These are phyloP conservation scores for Tretioscincus oriximinensis DNA, from an alignment of 2,113 vertebrate genomes.

Conservation along the genomic window DNA sequence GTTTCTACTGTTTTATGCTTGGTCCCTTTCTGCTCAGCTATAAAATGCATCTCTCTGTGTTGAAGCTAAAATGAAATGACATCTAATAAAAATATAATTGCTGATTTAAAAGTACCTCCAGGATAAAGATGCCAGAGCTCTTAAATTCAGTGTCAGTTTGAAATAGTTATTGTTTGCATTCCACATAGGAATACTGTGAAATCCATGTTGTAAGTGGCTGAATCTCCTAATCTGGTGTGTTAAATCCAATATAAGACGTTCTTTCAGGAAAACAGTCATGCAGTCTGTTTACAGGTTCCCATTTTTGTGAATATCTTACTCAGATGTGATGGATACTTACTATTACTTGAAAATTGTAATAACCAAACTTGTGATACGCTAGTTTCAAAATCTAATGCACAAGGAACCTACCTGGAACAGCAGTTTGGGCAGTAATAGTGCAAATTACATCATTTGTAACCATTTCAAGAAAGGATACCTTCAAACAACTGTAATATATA, in stretches of 20 bases:
- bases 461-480: slow-evolving; percentile 30
- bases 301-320: slow-evolving; percentile 28
- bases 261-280: slow-evolving; percentile 1
- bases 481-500: slow-evolving; percentile 4
- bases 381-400: slow-evolving; percentile 38
- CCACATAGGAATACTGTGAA: slow-evolving; percentile 18
- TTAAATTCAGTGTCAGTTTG: slow-evolving; percentile 8
- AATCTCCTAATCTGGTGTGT: slow-evolving; percentile 18
- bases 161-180: slow-evolving; percentile 19
- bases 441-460: slow-evolving; percentile 19
- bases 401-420: slow-evolving; percentile 25
- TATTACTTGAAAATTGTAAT: slow-evolving; percentile 21
- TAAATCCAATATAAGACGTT: slow-evolving; percentile 13
- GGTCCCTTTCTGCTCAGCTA: not conserved
- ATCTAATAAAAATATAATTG: not conserved
- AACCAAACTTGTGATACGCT: slow-evolving; percentile 25
- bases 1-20: not conserved
- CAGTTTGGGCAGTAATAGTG: slow-evolving; percentile 15
- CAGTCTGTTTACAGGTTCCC: slow-evolving; percentile 41
- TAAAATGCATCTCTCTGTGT: not conserved
- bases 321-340: slow-evolving; percentile 19
- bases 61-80: not conserved
- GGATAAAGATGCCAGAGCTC: slow-evolving; percentile 3
- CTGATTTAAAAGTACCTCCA: not conserved
- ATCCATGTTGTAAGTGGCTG: slow-evolving; percentile 10